These are phyloP conservation scores for Rhopalosiphum maidis DNA, from an alignment of 1,140 invertebrate species.

Conservation along the genomic window DNA sequence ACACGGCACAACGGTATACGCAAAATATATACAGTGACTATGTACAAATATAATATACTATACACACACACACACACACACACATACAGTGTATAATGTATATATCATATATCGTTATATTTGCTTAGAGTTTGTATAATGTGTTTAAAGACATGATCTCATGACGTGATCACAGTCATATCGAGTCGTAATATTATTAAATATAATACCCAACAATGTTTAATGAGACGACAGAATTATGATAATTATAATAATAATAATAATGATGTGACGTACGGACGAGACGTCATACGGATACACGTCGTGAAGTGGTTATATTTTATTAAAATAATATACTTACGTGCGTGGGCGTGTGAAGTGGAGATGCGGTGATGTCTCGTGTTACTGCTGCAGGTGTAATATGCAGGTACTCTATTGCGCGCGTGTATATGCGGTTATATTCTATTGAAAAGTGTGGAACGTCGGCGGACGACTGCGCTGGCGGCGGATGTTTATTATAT, in stretches of 20 bases:
- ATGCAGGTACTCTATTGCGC: background rate
- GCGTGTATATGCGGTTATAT: background rate
- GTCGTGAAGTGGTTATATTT: background rate
- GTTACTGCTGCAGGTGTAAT: background rate
- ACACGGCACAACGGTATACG: no score
- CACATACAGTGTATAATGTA: no score
- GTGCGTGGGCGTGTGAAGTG: background rate
- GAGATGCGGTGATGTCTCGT: background rate
- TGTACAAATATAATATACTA: background rate
- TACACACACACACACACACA: background rate
- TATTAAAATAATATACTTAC: background rate
- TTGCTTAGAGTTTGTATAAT: no score
- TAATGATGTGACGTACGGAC: background rate
- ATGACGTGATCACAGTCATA: no score
- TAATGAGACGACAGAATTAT: no score
- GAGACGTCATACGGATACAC: background rate
- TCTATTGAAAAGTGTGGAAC: background rate
- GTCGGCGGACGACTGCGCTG: no score
- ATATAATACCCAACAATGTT: no score
- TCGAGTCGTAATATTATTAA: no score
- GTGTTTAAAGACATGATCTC: background rate
- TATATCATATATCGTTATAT: no score
- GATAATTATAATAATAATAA: background rate
- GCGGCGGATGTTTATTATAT: no score
- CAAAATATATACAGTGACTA: background rate